These are phyloP conservation scores for Pristionchus fissidentatus DNA, from an alignment of 2,888 invertebrate species.

Conservation along the genomic window DNA sequence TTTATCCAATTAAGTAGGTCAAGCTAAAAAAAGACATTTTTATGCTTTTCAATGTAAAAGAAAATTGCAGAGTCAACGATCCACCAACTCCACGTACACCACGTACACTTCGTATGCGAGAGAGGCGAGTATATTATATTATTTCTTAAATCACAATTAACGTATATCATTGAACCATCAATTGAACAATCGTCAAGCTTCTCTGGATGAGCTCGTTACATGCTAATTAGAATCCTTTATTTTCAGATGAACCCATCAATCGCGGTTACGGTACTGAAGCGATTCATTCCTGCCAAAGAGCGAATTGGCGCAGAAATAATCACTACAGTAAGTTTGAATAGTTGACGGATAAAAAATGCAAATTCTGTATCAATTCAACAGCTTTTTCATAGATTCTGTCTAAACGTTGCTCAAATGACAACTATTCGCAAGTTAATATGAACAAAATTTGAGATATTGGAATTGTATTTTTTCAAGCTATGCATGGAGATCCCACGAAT, in stretches of 20 bases:
- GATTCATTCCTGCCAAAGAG: slow-evolving; percentile 38
- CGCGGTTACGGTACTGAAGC: slow-evolving; percentile 2
- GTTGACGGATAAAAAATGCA: too few relatives aligned
- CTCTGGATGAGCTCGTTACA: too few relatives aligned
- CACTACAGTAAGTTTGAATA: slow-evolving; percentile 3
- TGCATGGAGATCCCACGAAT: slow-evolving; percentile 38
- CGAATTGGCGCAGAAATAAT: slow-evolving; percentile 34
- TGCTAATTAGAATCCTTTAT: too few relatives aligned
- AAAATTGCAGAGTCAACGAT: not conserved
- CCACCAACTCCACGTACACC: not conserved
- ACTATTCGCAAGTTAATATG: too few relatives aligned
- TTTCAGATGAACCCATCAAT: not conserved
- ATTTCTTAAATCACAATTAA: not conserved
- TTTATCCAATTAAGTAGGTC: too few relatives aligned
- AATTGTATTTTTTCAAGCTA: not conserved
- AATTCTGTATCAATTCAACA: too few relatives aligned
- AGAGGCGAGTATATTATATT: not conserved
- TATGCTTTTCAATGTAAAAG: too few relatives aligned
- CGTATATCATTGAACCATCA: not conserved
- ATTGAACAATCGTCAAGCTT: too few relatives aligned
- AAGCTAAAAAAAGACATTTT: too few relatives aligned
- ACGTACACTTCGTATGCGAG: slow-evolving; percentile 27
- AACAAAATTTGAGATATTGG: not conserved
- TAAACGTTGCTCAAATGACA: too few relatives aligned
- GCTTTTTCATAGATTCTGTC: too few relatives aligned